Conservation (phyloP, 2,797 vertebrate species). For the Sebastes minor region DNA sequence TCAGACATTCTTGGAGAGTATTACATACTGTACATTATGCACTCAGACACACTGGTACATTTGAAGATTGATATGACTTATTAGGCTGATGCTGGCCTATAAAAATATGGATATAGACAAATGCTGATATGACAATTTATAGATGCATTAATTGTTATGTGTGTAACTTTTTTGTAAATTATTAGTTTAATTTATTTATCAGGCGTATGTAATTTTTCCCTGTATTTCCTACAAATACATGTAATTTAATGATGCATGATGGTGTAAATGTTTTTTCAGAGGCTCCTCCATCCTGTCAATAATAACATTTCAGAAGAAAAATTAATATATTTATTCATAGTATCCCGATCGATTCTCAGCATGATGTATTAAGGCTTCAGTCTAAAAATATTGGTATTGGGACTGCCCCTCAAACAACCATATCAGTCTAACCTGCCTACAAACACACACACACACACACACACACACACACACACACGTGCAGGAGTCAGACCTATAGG, state of each 20-base stretch:
- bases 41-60: not conserved
- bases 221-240: not conserved
- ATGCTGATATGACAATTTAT: not conserved
- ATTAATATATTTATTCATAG: not conserved
- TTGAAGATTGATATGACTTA: not conserved
- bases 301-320: not conserved
- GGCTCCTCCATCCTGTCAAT: not conserved
- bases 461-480: not conserved
- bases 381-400: constrained; percentile 8
- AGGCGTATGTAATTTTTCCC: not conserved
- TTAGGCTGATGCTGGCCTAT: not conserved
- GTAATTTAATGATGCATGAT: not conserved
- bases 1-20: not conserved
- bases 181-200: not conserved
- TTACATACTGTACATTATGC: not conserved
- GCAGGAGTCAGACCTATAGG: constrained; percentile 38
- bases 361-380: not conserved
- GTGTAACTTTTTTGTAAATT: not conserved
- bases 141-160: not conserved
- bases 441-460: constrained; percentile 1
- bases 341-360: not conserved
- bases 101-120: not conserved
- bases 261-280: not conserved
- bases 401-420: not conserved
- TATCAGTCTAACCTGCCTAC: not conserved